Percentiles rank a stretch among this genome's conserved stretches.
These are phyloP conservation scores for Meteorus cinctellus DNA, from an alignment of 2,888 invertebrate species.

Conservation along the genomic window DNA sequence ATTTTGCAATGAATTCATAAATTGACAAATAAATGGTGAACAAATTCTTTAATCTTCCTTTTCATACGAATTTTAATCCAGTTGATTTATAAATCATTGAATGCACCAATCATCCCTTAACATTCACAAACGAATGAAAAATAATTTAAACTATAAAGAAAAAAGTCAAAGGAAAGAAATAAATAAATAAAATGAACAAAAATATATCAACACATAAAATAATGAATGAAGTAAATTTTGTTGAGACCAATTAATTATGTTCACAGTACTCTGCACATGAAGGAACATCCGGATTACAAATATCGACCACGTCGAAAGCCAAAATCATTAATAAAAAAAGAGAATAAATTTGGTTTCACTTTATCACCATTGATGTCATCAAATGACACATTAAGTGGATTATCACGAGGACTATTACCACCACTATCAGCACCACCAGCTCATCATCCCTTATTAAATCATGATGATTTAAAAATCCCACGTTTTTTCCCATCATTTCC, in stretches of 20 bases:
- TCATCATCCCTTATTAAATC: conserved; percentile 75
- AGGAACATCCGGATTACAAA: conserved; percentile 94
- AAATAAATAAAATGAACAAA: too few relatives aligned
- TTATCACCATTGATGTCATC: conserved; percentile 79
- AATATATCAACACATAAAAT: too few relatives aligned
- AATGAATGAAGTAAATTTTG: neutral
- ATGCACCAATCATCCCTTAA: too few relatives aligned
- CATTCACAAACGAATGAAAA: too few relatives aligned
- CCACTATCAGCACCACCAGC: conserved; percentile 74
- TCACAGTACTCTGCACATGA: conserved; percentile 92
- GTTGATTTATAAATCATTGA: too few relatives aligned
- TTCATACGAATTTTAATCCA: too few relatives aligned
- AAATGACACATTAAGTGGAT: conserved; percentile 68
- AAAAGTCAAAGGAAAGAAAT: too few relatives aligned
- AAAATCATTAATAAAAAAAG: conserved; percentile 88
- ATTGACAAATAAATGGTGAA: too few relatives aligned
- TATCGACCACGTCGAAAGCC: conserved; percentile 91
- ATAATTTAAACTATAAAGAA: too few relatives aligned
- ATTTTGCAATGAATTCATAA: too few relatives aligned
- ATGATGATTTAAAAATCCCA: conserved; percentile 79
- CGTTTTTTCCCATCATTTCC: conserved; percentile 83
- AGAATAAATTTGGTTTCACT: conserved; percentile 83
- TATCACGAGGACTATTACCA: conserved; percentile 67
- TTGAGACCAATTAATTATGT: conserved; percentile 14
- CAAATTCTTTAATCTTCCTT: too few relatives aligned